These are phyloP conservation scores for Melipona beecheii DNA, from an alignment of 2,888 invertebrate species.

Conservation along the genomic window DNA sequence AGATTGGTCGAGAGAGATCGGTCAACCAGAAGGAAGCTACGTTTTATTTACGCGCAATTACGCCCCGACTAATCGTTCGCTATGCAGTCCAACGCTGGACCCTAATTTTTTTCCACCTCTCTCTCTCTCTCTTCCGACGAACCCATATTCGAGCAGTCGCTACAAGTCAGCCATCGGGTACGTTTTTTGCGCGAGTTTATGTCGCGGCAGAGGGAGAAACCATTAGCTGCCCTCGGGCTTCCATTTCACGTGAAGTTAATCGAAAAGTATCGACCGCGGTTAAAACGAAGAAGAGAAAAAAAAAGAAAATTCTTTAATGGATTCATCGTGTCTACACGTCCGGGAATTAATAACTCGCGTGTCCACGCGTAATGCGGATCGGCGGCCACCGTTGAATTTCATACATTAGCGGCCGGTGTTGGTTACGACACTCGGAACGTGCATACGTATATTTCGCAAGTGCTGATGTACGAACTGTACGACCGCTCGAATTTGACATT, in stretches of 20 bases:
- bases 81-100: slow-evolving; percentile 29
- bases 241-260: slow-evolving; percentile 66
- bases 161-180: slow-evolving; percentile 48
- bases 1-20: slow-evolving; percentile 48
- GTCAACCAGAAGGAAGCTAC: slow-evolving; percentile 51
- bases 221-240: slow-evolving; percentile 66
- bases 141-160: slow-evolving; percentile 48
- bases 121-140: not conserved
- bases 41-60: slow-evolving; percentile 74
- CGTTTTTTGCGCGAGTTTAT: slow-evolving; percentile 50
- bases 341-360: slow-evolving; percentile 47
- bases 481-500: not conserved
- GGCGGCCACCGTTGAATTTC: not conserved
- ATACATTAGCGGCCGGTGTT: not conserved
- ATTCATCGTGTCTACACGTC: slow-evolving; percentile 46
- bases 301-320: slow-evolving; percentile 45
- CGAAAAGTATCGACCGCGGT: slow-evolving; percentile 64
- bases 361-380: not conserved
- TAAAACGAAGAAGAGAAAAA: slow-evolving; percentile 33
- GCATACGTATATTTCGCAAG: not conserved
- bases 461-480: slow-evolving; percentile 11
- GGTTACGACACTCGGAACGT: not conserved
- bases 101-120: slow-evolving; percentile 35
- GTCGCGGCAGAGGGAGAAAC: slow-evolving; percentile 57
- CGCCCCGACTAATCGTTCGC: slow-evolving; percentile 61